Evolutionary conservation across 2,797 vertebrate species (phyloP).

Genomic region (Sebastiscus tertius): DNA sequence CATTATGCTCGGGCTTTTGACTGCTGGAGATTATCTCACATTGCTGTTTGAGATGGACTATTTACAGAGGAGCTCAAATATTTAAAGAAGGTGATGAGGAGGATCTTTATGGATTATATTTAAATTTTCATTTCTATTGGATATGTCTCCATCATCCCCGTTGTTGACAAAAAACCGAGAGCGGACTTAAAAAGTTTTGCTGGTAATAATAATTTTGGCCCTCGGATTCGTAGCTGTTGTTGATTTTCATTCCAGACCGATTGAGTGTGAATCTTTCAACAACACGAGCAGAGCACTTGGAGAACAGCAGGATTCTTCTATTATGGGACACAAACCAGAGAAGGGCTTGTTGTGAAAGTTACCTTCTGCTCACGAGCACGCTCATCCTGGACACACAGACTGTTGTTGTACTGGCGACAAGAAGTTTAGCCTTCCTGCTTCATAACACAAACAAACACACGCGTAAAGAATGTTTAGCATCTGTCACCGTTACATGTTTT

Average conservation of each 20-base stretch:
- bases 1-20: not conserved
- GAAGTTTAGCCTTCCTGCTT: constrained; percentile 14
- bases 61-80: constrained; percentile 55
- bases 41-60: constrained; percentile 29
- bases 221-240: not conserved
- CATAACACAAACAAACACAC: constrained; percentile 8
- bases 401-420: constrained; percentile 20
- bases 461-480: not conserved
- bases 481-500: not conserved
- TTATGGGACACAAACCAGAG: constrained; percentile 37
- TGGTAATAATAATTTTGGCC: constrained; percentile 14
- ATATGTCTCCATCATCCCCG: not conserved
- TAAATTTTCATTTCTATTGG: constrained; percentile 33
- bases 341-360: constrained; percentile 53
- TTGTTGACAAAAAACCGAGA: constrained; percentile 28
- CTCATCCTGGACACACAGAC: constrained; percentile 33
- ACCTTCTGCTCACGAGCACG: constrained; percentile 49
- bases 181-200: constrained; percentile 13
- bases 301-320: constrained; percentile 32
- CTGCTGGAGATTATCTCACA: constrained; percentile 27
- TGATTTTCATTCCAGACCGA: constrained; percentile 32
- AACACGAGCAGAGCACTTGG: constrained; percentile 25
- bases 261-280: constrained; percentile 30
- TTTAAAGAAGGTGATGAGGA: constrained; percentile 60
- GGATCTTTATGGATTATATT: constrained; percentile 51